A percentile compares a stretch with the other conserved stretches of the same genome.
These are phyloP conservation scores for Irena cyanogastra DNA, from an alignment of 2,113 vertebrate species.

Conservation along the genomic window DNA sequence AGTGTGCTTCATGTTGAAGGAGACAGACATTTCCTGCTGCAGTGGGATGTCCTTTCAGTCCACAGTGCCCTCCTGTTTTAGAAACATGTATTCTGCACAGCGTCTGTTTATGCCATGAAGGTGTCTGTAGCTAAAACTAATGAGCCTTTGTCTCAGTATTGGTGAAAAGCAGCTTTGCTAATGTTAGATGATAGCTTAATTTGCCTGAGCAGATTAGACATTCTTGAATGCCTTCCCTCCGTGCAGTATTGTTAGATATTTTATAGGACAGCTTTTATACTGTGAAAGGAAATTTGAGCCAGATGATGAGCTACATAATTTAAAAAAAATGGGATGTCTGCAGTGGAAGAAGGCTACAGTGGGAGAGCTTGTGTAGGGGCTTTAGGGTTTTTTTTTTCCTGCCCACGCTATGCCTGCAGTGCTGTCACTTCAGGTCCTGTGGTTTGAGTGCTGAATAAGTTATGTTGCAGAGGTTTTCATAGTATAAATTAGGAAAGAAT, in stretches of 20 bases:
- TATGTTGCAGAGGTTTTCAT: not conserved
- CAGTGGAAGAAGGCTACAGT: not conserved
- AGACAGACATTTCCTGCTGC: not conserved
- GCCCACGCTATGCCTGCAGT: not conserved
- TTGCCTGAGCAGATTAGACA: not conserved
- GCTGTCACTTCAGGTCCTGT: not conserved
- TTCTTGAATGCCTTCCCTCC: not conserved
- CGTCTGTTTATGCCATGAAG: not conserved
- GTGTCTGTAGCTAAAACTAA: not conserved
- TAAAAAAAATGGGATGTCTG: not conserved
- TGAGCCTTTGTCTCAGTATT: not conserved
- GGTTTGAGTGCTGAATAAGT: not conserved
- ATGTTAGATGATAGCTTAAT: not conserved
- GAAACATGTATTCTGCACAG: not conserved
- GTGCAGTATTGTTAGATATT: not conserved
- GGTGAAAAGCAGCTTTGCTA: not conserved
- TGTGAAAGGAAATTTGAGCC: not conserved
- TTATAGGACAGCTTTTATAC: not conserved
- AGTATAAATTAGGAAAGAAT: not conserved
- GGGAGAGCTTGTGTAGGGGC: not conserved
- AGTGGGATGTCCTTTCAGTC: not conserved
- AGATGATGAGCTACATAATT: not conserved
- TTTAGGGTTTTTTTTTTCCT: not conserved
- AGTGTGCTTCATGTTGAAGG: fast-evolving
- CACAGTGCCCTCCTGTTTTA: not conserved